Evolutionary conservation across 2,888 invertebrate genomes (phyloP).

Genomic region (Ypsolopha sequella): DNA sequence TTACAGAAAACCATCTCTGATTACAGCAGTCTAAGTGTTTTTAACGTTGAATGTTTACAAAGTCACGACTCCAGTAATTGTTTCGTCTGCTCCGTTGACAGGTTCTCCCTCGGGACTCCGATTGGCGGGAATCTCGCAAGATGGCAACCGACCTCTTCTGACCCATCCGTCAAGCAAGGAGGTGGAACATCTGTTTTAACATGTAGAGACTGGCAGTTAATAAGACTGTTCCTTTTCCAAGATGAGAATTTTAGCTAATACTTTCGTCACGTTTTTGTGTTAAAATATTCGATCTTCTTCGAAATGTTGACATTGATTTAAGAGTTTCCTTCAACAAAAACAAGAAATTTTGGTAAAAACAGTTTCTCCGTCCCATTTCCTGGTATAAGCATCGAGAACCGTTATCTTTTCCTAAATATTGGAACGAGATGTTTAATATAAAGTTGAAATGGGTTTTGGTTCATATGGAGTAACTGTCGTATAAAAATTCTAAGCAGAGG

Average conservation of each 20-base stretch:
- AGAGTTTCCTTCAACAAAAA: slow-evolving; percentile 4
- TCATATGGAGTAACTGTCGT: neutral
- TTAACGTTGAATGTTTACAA: slow-evolving; percentile 36
- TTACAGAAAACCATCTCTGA: slow-evolving; percentile 34
- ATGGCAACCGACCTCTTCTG: slow-evolving; percentile 61
- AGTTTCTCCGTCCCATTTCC: neutral
- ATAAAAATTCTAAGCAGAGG: slow-evolving; percentile 8
- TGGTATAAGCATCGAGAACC: neutral
- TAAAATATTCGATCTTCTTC: neutral
- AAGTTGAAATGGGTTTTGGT: neutral
- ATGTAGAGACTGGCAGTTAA: slow-evolving; percentile 56
- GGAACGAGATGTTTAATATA: neutral
- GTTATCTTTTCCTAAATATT: neutral
- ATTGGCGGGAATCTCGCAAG: slow-evolving; percentile 57
- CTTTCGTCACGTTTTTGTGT: neutral
- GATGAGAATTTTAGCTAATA: slow-evolving; percentile 19
- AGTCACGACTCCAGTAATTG: slow-evolving; percentile 50
- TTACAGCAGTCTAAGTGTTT: slow-evolving; percentile 31
- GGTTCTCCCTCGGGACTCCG: slow-evolving; percentile 39
- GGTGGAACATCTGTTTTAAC: slow-evolving; percentile 66
- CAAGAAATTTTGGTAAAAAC: neutral
- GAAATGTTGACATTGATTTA: slow-evolving; percentile 10
- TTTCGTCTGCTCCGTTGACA: slow-evolving; percentile 50
- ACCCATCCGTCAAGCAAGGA: slow-evolving; percentile 60
- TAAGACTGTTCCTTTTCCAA: slow-evolving; percentile 39